Evolutionary conservation across 2,888 invertebrate genomes (phyloP).

Genomic region (Lycia hirtaria): DNA sequence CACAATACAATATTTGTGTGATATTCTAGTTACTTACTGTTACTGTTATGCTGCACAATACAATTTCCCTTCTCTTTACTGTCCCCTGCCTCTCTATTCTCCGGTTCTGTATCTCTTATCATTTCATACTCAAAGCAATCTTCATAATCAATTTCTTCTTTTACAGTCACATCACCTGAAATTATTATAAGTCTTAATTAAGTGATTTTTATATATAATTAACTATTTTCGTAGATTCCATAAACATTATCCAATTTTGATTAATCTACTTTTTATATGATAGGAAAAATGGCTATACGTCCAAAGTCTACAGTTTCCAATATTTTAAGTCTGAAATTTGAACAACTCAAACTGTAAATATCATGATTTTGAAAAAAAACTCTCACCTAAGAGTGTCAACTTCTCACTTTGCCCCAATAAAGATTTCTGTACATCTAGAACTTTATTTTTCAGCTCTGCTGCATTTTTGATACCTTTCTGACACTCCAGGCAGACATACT

Average conservation of each 20-base stretch:
- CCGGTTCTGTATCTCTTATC: no score
- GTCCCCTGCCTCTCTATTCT: neutral
- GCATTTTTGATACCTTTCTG: neutral
- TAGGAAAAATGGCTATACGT: no score
- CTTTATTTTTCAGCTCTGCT: neutral
- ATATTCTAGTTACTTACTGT: no score
- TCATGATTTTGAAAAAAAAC: neutral
- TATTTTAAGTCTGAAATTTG: no score
- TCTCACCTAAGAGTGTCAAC: neutral
- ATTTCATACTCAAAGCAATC: neutral
- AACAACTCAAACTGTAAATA: no score
- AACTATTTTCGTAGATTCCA: no score
- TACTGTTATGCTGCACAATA: no score
- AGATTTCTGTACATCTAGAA: neutral
- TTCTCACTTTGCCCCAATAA: neutral
- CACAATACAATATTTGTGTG: no score
- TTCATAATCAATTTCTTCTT: neutral
- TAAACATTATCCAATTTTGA: neutral
- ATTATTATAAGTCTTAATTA: no score
- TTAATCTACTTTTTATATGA: no score
- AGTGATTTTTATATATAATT: no score
- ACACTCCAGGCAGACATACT: neutral
- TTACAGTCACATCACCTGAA: neutral
- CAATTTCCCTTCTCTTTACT: neutral
- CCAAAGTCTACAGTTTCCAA: no score